Evolutionary conservation across 2,888 invertebrate species (phyloP).

Genomic region (Pyrgus malvae): DNA sequence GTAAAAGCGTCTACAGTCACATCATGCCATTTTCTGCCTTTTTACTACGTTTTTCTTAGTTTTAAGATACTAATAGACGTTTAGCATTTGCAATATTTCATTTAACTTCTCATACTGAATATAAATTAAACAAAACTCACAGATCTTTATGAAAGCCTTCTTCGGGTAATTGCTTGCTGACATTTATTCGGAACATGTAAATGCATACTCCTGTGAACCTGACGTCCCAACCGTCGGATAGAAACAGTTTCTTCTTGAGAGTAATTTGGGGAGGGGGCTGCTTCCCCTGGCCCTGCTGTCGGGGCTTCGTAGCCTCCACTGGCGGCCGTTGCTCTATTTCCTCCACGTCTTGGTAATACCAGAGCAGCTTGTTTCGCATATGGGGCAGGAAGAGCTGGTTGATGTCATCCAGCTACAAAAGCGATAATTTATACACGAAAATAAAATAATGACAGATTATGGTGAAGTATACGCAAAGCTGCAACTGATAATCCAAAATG

Average conservation of each 20-base stretch:
- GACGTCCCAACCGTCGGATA: slow-evolving; percentile 92
- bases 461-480: too few species aligned
- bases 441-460: neutral
- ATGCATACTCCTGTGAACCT: slow-evolving; percentile 91
- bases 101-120: too few species aligned
- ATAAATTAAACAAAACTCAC: too few species aligned
- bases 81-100: too few species aligned
- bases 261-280: slow-evolving; percentile 67
- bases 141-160: slow-evolving; percentile 95
- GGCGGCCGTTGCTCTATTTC: slow-evolving; percentile 83
- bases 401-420: slow-evolving; percentile 86
- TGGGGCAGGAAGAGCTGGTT: slow-evolving; percentile 93
- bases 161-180: slow-evolving; percentile 92
- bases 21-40: too few species aligned
- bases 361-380: slow-evolving; percentile 91
- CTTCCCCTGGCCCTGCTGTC: slow-evolving; percentile 73
- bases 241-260: slow-evolving; percentile 88
- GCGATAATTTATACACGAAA: neutral
- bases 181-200: slow-evolving; percentile 92
- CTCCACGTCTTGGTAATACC: slow-evolving; percentile 94
- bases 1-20: too few species aligned
- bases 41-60: too few species aligned
- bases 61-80: too few species aligned
- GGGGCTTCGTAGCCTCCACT: slow-evolving; percentile 66
- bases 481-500: too few species aligned